phyloP scores from a whole-genome alignment of 1,140 invertebrate species.

The Octopus sinensis region DNA sequence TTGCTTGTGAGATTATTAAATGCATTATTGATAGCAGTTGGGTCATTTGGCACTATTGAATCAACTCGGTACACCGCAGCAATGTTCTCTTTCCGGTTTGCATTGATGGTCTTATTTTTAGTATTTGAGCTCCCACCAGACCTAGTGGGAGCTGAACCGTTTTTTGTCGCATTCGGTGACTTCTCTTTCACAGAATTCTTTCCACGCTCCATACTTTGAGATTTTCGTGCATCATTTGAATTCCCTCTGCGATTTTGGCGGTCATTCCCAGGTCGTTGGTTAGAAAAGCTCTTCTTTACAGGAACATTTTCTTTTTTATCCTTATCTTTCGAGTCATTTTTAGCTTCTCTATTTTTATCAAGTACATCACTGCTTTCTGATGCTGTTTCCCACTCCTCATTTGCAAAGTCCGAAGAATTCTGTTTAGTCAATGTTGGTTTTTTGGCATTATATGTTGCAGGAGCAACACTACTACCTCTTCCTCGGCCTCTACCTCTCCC shows the following conservation, averaged over 20 bases:
- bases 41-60: conserved; percentile 64
- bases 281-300: conserved; percentile 55
- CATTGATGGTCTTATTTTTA: conserved; percentile 36
- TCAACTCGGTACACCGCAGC: conserved; percentile 63
- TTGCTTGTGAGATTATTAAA: conserved; percentile 59
- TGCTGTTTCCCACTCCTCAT: conserved; percentile 66
- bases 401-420: conserved; percentile 59
- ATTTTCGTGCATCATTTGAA: conserved; percentile 25
- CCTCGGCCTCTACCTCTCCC: conserved; percentile 45
- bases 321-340: conserved; percentile 47
- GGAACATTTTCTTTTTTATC: conserved; percentile 43
- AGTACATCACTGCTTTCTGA: conserved; percentile 64
- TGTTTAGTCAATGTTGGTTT: conserved; percentile 52
- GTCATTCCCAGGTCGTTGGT: conserved; percentile 53
- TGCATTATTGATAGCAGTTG: conserved; percentile 63
- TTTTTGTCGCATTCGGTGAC: conserved; percentile 48
- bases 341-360: conserved; percentile 45
- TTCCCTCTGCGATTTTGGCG: conserved; percentile 43
- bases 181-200: conserved; percentile 42
- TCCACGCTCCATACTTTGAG: conserved; percentile 17
- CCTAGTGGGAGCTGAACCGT: conserved; percentile 41
- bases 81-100: conserved; percentile 49
- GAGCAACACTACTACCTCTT: conserved; percentile 37
- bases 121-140: conserved; percentile 39
- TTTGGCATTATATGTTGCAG: conserved; percentile 33